These are phyloP conservation scores for Gymnothorax javanicus DNA, from an alignment of 2,797 vertebrate species.

Conservation along the genomic window DNA sequence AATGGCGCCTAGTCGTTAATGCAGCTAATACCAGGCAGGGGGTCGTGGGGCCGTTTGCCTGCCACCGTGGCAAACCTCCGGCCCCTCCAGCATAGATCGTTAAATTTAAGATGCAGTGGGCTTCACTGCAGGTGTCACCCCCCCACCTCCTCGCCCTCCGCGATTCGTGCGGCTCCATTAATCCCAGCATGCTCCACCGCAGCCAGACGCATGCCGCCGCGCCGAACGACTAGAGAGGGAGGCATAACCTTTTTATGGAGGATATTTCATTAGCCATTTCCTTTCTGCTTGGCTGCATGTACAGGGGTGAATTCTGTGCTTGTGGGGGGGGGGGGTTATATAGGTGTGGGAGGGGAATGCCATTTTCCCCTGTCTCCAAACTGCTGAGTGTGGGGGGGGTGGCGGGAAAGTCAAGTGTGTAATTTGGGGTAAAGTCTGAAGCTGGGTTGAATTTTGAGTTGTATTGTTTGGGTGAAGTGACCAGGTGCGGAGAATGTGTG, in stretches of 20 bases:
- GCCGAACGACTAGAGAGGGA: slow-evolving; percentile 33
- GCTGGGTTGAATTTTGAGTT: neutral
- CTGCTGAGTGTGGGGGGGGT: neutral
- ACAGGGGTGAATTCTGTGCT: neutral
- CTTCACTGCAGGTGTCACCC: slow-evolving; percentile 52
- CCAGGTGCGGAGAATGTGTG: no score
- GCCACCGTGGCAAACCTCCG: slow-evolving; percentile 29
- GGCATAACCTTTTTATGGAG: slow-evolving; percentile 24
- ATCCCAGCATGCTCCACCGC: slow-evolving; percentile 25
- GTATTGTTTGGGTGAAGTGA: no score
- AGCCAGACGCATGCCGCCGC: neutral
- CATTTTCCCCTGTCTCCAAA: neutral
- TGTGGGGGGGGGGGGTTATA: neutral
- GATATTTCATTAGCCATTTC: slow-evolving; percentile 37
- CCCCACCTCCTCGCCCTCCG: neutral
- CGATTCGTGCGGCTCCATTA: slow-evolving; percentile 24
- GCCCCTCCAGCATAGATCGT: slow-evolving; percentile 33
- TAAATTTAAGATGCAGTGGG: slow-evolving; percentile 64
- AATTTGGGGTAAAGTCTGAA: neutral
- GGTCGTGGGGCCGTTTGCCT: no score
- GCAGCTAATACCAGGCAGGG: slow-evolving; percentile 29
- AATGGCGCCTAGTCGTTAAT: no score
- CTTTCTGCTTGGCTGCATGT: neutral
- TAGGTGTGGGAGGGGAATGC: slow-evolving; percentile 19
- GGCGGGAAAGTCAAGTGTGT: neutral